Percentiles rank a stretch among this genome's conserved stretches.
These are phyloP conservation scores for Chiloscyllium punctatum DNA, from an alignment of 2,797 vertebrate species.

Conservation along the genomic window DNA sequence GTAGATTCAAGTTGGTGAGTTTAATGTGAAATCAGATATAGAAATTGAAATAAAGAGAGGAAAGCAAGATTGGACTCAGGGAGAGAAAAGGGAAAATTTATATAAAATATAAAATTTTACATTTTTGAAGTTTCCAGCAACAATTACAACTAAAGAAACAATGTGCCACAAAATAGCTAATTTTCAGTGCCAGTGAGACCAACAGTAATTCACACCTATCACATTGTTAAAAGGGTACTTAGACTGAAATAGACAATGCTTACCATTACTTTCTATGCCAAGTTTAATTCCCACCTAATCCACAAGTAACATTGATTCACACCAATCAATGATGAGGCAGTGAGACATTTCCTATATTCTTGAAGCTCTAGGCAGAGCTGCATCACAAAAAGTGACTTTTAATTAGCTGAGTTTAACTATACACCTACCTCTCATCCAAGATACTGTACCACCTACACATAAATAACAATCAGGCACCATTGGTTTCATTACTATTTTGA, in stretches of 20 bases:
- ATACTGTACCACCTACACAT: neutral
- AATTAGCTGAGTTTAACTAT: neutral
- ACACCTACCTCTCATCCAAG: neutral
- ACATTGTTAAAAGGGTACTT: neutral
- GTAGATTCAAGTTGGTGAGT: no score
- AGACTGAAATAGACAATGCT: neutral
- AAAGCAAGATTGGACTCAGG: neutral
- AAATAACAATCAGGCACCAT: neutral
- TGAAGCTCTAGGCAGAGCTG: neutral
- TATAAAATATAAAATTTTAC: neutral
- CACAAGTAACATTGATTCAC: neutral
- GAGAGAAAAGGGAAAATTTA: neutral
- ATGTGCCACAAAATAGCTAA: neutral
- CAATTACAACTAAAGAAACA: neutral
- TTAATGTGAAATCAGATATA: neutral
- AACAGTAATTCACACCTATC: neutral
- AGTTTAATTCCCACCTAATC: neutral
- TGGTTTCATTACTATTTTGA: neutral
- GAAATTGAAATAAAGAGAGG: neutral
- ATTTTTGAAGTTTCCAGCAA: neutral
- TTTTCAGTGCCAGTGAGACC: neutral
- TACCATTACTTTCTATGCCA: neutral
- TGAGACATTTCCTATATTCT: neutral
- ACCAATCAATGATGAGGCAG: neutral
- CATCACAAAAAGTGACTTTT: neutral